phyloP scores from a whole-genome alignment of 2,888 invertebrate species.

The Horisme vitalbata region DNA sequence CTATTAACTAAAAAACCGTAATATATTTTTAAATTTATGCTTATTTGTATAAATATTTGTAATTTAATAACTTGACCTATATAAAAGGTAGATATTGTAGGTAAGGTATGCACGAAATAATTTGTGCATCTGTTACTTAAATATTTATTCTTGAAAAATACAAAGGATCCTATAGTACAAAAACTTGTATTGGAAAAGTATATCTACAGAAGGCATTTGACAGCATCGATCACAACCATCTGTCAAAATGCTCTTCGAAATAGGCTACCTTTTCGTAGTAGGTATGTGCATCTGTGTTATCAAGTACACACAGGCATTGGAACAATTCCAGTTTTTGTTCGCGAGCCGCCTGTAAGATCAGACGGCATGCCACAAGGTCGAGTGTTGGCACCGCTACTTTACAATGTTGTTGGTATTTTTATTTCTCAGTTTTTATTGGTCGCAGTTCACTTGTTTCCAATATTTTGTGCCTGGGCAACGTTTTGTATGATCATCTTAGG shows the following conservation, averaged over 20 bases:
- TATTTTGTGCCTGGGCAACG: too few relatives aligned
- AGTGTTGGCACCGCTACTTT: slow-evolving; percentile 40
- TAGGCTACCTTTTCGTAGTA: slow-evolving; percentile 30
- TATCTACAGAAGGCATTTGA: slow-evolving; percentile 23
- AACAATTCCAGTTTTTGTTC: slow-evolving; percentile 57
- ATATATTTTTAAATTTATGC: too few relatives aligned
- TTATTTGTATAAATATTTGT: too few relatives aligned
- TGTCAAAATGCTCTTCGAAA: slow-evolving; percentile 24
- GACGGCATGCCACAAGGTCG: slow-evolving; percentile 62
- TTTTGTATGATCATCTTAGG: too few relatives aligned
- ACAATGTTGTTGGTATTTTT: slow-evolving; percentile 30
- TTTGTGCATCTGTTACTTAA: slow-evolving; percentile 6
- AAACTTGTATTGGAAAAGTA: not conserved
- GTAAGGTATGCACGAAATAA: too few relatives aligned
- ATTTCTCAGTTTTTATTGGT: slow-evolving; percentile 20
- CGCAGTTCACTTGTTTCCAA: slow-evolving; percentile 19
- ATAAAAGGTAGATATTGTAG: too few relatives aligned
- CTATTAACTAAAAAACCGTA: too few relatives aligned
- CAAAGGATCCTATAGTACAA: not conserved
- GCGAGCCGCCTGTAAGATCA: slow-evolving; percentile 51
- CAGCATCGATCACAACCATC: slow-evolving; percentile 23
- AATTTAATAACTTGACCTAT: too few relatives aligned
- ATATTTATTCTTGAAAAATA: too few relatives aligned
- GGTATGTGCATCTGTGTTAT: slow-evolving; percentile 38
- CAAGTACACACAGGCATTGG: slow-evolving; percentile 44